These are phyloP conservation scores for Suricata suricatta DNA, from an alignment of 2,113 vertebrate genomes.

Conservation along the genomic window DNA sequence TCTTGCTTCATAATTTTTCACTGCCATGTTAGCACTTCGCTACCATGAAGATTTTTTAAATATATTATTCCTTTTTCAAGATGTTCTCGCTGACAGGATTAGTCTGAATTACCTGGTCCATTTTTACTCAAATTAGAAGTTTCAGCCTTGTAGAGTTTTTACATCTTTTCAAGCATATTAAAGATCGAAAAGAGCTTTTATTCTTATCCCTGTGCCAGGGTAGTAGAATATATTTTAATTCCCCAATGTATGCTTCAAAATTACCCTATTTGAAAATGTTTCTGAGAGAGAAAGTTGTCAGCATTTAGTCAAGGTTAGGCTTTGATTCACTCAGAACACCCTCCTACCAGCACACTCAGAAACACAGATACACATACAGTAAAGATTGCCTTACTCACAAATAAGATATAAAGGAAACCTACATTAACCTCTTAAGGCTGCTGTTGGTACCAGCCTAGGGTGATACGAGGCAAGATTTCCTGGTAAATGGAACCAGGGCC, in stretches of 20 bases:
- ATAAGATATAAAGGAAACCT: background rate
- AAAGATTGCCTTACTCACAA: background rate
- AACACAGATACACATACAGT: background rate
- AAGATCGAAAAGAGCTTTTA: background rate
- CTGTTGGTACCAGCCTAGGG: background rate
- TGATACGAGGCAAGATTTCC: background rate
- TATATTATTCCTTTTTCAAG: background rate
- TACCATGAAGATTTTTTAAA: background rate
- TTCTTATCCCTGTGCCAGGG: background rate
- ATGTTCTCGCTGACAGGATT: background rate
- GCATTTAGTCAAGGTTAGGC: background rate
- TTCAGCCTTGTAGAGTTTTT: background rate
- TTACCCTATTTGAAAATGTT: conserved; percentile 6
- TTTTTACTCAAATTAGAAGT: conserved; percentile 5
- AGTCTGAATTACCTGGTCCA: background rate
- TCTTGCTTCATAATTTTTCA: background rate
- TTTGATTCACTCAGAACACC: background rate
- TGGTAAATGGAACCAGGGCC: background rate
- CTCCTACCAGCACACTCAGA: background rate
- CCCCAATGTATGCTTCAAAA: background rate
- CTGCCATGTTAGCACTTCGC: background rate
- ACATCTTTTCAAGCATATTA: background rate
- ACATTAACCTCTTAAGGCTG: background rate
- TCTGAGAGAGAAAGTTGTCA: background rate
- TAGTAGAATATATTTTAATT: background rate